Evolutionary conservation across 2,113 vertebrate species (phyloP), one percentile per base, ranked within the genome.

Genomic region (Siphamia tubifer): DNA sequence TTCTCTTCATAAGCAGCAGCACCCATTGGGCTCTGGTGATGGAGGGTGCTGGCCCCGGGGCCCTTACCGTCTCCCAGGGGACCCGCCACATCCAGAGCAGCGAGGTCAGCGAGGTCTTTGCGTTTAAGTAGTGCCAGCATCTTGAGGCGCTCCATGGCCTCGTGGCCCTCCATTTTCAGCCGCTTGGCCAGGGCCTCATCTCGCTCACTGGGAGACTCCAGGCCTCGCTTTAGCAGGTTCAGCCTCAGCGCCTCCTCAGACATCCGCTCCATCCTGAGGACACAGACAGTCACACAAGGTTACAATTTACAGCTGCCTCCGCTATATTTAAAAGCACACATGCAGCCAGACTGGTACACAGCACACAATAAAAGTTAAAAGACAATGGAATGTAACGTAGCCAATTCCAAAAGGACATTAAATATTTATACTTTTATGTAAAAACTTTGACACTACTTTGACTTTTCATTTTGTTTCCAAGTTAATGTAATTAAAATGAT

Each of bases 81-180:
- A 86, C 92, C 81, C 0, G 76, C 84, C 2, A 90, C 90, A 61
- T 93, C 92, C 0, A 97, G 87, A 28, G 94, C 94, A 0, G 96
- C 94, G 20, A 99, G 90, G 80, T 99, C 97, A 0, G 96, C 94
- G 8, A 99, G 92, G 87, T 99, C 97, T 64, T 99, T 99, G 60
- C 97, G 93, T 86, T 99, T 98, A 1, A 99, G 95, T 54, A 98
- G 81, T 0, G 96, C 97, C 87, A 98, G 84, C 97, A 99, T 98
- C 90, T 99, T 99, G 12, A 99, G 94, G 64, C 96, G 92, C 83
- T 99, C 97, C 97, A 99, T 99, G 47, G 97, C 97, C 83, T 98
- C 97, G 6, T 99, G 97, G 0, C 97, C 97, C 45, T 99, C 97
- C 96, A 99, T 96, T 53, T 99, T 99, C 19, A 98, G 87, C 6